Evolutionary conservation across 2,797 vertebrate species (phyloP), one percentile per base, ranked within the genome.

Genomic region (Tenualosa ilisha): DNA sequence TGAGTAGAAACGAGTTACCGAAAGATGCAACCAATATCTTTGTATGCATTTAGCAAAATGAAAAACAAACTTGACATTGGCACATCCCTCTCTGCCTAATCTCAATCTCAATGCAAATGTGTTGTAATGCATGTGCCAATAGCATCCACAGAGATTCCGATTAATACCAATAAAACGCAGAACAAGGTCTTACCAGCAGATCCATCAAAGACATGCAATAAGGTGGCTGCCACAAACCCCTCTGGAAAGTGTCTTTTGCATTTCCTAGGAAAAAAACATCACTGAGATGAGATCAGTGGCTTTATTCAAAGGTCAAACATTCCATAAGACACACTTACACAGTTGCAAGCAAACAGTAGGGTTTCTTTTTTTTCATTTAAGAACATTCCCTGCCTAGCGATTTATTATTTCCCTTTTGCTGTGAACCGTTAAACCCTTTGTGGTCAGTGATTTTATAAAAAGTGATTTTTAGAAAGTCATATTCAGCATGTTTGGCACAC

Each of bases 281-380:
- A 61, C 37, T 40, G 20, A 40, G 82, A 63, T 61, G 82, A 40
- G 40, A 82, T 79, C 85, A 79, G 81, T 83, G 84, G 84, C 40
- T 86, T 88, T 89, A 82, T 86, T 84, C 40, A 56, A 90, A 86
- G 86, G 85, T 82, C 83, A 50, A 59, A 86, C 61, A 85, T 82
- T 88, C 86, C 83, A 54, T 81, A 43, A 31, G 84, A 81, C 79
- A 53, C 53, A 68, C 82, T 87, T 85, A 82, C 82, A 61, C 20
- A 15, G 81, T 79, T 53, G 63, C 22, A 17, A 43, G 72, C 72
- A 43, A 85, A 87, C 81, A 20, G 72, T 79, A 46, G 37, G 68
- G 63, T 68, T 68, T 75, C 40, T 75, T 75, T 79, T 72, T 56
- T 85, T 88, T 90, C 86, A 88, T 86, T 75, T 86, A 84, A 40